Evolutionary conservation across 2,888 invertebrate genomes (phyloP).

Genomic region (Yponomeuta malinellus): DNA sequence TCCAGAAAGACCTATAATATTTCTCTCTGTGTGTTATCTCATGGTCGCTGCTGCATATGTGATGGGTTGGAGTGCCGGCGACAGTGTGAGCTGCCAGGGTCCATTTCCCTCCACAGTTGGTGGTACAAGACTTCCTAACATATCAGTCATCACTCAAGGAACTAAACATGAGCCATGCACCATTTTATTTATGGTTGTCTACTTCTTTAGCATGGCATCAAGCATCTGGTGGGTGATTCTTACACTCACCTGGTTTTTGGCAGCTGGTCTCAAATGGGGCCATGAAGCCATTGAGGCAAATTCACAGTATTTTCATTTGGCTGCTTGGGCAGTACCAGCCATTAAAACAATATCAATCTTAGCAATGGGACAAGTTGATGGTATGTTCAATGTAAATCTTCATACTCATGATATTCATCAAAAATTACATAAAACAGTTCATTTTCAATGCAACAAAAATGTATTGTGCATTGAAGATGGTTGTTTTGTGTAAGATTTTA

Average conservation of each 20-base stretch:
- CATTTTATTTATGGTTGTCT: slow-evolving; percentile 95
- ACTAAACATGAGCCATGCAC: slow-evolving; percentile 90
- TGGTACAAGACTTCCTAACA: slow-evolving; percentile 82
- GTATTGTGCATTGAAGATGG: no score
- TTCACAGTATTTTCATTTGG: slow-evolving; percentile 97
- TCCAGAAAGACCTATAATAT: slow-evolving; percentile 98
- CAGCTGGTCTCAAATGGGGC: slow-evolving; percentile 97
- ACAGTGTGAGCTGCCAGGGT: slow-evolving; percentile 88
- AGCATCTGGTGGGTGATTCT: slow-evolving; percentile 99
- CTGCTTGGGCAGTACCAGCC: slow-evolving; percentile 98
- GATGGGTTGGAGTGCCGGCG: slow-evolving; percentile 88
- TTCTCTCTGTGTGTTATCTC: slow-evolving; percentile 95
- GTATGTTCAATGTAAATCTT: slow-evolving; percentile 61
- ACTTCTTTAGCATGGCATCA: slow-evolving; percentile 97
- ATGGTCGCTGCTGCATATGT: slow-evolving; percentile 96
- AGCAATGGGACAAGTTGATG: slow-evolving; percentile 97
- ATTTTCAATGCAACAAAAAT: no score
- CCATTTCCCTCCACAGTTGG: slow-evolving; percentile 84
- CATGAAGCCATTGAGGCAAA: slow-evolving; percentile 98
- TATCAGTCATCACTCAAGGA: slow-evolving; percentile 91
- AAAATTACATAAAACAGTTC: no score
- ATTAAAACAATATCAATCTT: slow-evolving; percentile 96
- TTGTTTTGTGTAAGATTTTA: no score
- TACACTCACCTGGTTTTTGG: slow-evolving; percentile 97
- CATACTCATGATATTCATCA: background rate